Evolutionary conservation across 2,888 invertebrate genomes (phyloP).

Genomic region (Acrocyrtus sp.): DNA sequence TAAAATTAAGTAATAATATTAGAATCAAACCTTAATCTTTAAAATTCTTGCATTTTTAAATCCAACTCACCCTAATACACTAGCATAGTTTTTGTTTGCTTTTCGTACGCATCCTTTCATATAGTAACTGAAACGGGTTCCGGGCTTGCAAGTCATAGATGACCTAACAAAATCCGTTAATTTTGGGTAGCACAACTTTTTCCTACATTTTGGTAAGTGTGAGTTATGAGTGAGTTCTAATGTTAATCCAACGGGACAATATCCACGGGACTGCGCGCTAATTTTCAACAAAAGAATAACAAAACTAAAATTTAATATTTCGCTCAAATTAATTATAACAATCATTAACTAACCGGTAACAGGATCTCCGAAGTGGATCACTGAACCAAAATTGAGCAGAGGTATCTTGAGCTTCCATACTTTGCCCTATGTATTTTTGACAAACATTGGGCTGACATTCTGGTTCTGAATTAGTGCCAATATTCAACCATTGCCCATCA

Average conservation of each 20-base stretch:
- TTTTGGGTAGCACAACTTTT: neutral
- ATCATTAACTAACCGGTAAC: too few relatives aligned
- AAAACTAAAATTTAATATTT: too few relatives aligned
- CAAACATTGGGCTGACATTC: constrained; percentile 40
- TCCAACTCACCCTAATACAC: too few relatives aligned
- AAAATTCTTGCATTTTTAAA: too few relatives aligned
- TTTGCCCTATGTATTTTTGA: too few relatives aligned
- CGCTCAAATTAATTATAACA: too few relatives aligned
- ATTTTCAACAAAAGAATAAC: too few relatives aligned
- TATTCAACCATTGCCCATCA: constrained; percentile 33
- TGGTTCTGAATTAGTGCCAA: neutral
- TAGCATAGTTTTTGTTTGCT: too few relatives aligned
- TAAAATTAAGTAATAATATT: too few relatives aligned
- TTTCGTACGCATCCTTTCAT: constrained; percentile 35
- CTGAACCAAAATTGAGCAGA: constrained; percentile 44
- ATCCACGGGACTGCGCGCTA: too few relatives aligned
- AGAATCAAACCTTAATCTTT: too few relatives aligned
- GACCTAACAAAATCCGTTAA: constrained; percentile 26
- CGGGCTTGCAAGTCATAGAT: constrained; percentile 11
- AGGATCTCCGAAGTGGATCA: constrained; percentile 23
- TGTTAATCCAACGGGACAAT: constrained; percentile 34
- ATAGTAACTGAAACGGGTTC: constrained; percentile 34
- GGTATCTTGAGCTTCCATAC: too few relatives aligned
- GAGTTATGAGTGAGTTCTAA: constrained; percentile 46
- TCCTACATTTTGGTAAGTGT: constrained; percentile 33